phyloP scores from a whole-genome alignment of 2,797 vertebrate species.

The Anguilla pacifica region DNA sequence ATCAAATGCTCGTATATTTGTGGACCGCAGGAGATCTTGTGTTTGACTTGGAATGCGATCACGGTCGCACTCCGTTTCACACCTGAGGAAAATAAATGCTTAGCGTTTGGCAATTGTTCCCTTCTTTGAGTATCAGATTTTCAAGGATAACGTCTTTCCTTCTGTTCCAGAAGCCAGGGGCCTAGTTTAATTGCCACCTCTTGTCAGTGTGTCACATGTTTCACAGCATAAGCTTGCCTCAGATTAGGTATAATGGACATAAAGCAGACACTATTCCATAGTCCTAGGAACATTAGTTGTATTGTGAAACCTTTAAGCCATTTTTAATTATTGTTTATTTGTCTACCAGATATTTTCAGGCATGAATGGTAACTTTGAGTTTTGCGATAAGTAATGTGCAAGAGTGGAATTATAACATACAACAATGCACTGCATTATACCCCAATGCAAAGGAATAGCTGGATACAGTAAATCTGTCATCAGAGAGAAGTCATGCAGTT shows the following conservation, averaged over 20 bases:
- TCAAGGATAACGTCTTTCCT: background rate
- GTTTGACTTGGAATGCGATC: conserved; percentile 19
- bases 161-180: background rate
- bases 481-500: conserved; percentile 1
- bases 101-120: background rate
- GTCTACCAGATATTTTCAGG: background rate
- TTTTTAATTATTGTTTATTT: conserved; percentile 9
- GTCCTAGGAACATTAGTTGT: background rate
- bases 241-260: background rate
- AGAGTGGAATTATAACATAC: conserved; percentile 7
- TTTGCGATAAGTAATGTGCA: background rate
- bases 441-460: background rate
- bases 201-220: background rate
- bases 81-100: conserved; percentile 15
- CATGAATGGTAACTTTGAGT: background rate
- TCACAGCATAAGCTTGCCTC: background rate
- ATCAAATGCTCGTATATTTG: background rate
- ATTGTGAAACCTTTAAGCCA: background rate
- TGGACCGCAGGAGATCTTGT: background rate
- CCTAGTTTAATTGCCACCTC: conserved; percentile 2
- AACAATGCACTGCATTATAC: background rate
- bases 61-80: background rate
- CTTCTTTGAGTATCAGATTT: conserved; percentile 2
- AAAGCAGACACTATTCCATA: background rate
- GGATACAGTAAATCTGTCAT: conserved; percentile 13